phyloP scores from a whole-genome alignment of 2,888 invertebrate species.

The Drosophila meridionalis region DNA sequence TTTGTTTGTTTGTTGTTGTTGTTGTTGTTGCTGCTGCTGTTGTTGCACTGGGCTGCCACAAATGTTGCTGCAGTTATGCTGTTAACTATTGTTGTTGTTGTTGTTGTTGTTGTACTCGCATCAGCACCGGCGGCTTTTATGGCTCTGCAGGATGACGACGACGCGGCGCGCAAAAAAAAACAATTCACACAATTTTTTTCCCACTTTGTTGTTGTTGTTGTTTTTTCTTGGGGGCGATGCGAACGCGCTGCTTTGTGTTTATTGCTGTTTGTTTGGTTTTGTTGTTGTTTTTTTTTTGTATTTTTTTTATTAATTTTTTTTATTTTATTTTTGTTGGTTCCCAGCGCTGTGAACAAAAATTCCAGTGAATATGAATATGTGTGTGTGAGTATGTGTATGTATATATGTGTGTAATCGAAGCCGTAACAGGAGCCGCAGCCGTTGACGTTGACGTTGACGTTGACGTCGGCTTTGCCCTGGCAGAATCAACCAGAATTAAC shows the following conservation, averaged over 20 bases:
- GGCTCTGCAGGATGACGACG: slow-evolving; percentile 49
- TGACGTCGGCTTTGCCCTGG: slow-evolving; percentile 14
- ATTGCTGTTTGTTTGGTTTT: slow-evolving; percentile 7
- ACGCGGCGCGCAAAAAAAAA: slow-evolving; percentile 54
- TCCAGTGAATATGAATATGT: slow-evolving; percentile 29
- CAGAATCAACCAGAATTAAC: slow-evolving; percentile 27
- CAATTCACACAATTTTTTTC: slow-evolving; percentile 12
- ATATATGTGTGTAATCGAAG: slow-evolving; percentile 11
- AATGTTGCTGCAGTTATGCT: slow-evolving; percentile 41
- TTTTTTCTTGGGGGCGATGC: slow-evolving; percentile 18
- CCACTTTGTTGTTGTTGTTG: slow-evolving; percentile 4
- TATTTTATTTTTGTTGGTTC: slow-evolving; percentile 40
- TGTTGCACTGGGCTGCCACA: slow-evolving; percentile 35
- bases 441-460: not conserved
- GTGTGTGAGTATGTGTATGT: slow-evolving; percentile 15
- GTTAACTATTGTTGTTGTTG: slow-evolving; percentile 49
- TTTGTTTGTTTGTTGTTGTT: slow-evolving; percentile 13
- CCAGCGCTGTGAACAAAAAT: slow-evolving; percentile 46
- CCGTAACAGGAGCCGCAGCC: slow-evolving; percentile 39
- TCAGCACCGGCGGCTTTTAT: slow-evolving; percentile 42
- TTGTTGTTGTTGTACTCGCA: slow-evolving; percentile 48
- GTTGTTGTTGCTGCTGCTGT: slow-evolving; percentile 41
- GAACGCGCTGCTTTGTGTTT: slow-evolving; percentile 20
- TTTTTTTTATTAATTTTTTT: slow-evolving; percentile 5
- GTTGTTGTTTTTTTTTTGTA: slow-evolving; percentile 1